phyloP scores from a whole-genome alignment of 2,113 vertebrate species.

The Orcinus orca region DNA sequence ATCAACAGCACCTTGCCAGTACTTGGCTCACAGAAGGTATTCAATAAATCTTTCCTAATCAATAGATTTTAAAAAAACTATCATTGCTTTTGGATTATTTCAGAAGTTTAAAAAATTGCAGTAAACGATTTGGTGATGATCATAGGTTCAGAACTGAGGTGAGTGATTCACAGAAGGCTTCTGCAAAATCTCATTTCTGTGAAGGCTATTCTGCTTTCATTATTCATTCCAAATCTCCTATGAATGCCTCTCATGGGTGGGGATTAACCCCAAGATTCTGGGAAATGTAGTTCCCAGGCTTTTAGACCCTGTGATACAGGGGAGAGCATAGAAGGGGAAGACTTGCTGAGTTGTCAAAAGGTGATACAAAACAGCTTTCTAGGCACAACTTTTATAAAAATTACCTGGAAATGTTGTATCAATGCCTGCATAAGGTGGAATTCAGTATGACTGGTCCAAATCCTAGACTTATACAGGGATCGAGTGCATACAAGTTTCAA shows the following conservation, averaged over 20 bases:
- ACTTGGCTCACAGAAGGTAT: not conserved
- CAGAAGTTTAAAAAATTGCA: not conserved
- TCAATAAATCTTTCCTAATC: conserved; percentile 39
- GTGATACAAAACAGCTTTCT: not conserved
- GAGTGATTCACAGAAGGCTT: not conserved
- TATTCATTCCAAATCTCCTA: not conserved
- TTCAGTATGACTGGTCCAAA: not conserved
- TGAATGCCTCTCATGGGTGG: not conserved
- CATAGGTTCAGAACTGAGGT: not conserved
- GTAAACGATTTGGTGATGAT: not conserved
- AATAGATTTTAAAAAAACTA: not conserved
- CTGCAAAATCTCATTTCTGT: not conserved
- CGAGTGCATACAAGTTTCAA: not conserved
- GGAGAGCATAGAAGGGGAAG: not conserved
- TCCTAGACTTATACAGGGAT: not conserved
- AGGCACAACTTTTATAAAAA: not conserved
- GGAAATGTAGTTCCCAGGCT: not conserved
- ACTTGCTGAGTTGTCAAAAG: not conserved
- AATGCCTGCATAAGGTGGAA: not conserved
- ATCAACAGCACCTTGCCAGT: not conserved
- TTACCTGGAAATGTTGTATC: not conserved
- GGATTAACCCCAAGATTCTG: not conserved
- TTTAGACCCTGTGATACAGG: not conserved
- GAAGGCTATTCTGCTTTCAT: not conserved
- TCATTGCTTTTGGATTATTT: not conserved